Conservation (phyloP, 2,888 invertebrate genomes). For the Ectemnius cavifrons region DNA sequence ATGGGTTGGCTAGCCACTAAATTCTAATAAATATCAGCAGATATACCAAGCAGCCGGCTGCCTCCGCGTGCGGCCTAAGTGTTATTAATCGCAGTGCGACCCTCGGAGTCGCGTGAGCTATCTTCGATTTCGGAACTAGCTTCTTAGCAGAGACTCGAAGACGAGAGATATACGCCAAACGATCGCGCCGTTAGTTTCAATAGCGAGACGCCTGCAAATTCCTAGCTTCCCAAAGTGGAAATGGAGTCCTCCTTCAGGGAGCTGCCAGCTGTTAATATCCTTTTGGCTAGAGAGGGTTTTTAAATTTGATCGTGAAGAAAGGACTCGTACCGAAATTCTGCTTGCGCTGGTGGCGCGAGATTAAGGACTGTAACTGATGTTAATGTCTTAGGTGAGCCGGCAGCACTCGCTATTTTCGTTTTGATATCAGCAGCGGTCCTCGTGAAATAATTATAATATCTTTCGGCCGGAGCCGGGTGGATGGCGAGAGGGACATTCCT, state of each 20-base stretch:
- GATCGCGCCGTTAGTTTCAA: slow-evolving; percentile 45
- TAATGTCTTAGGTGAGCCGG: slow-evolving; percentile 36
- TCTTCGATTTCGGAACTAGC: slow-evolving; percentile 46
- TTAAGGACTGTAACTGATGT: slow-evolving; percentile 29
- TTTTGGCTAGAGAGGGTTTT: background rate
- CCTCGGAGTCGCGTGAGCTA: slow-evolving; percentile 10
- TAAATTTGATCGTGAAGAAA: background rate
- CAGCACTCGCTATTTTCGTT: slow-evolving; percentile 43
- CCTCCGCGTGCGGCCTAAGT: slow-evolving; percentile 49
- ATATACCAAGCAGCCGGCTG: slow-evolving; percentile 30
- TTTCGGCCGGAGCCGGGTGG: slow-evolving; percentile 31
- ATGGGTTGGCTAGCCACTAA: slow-evolving; percentile 51
- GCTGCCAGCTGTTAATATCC: background rate
- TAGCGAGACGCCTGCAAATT: slow-evolving; percentile 9
- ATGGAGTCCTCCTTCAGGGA: background rate
- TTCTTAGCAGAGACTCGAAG: background rate
- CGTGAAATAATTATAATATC: slow-evolving; percentile 57
- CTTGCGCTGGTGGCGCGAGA: slow-evolving; percentile 16
- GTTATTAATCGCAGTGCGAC: slow-evolving; percentile 55
- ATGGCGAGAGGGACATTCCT: slow-evolving; percentile 41
- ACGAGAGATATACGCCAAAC: slow-evolving; percentile 4
- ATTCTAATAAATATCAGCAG: slow-evolving; percentile 71
- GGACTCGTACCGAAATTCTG: slow-evolving; percentile 35
- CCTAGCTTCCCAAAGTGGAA: background rate
- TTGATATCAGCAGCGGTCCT: slow-evolving; percentile 49